Evolutionary conservation across 1,140 invertebrate species (phyloP), one percentile per base, ranked within the genome.

Genomic region (Caenorhabditis latens): DNA sequence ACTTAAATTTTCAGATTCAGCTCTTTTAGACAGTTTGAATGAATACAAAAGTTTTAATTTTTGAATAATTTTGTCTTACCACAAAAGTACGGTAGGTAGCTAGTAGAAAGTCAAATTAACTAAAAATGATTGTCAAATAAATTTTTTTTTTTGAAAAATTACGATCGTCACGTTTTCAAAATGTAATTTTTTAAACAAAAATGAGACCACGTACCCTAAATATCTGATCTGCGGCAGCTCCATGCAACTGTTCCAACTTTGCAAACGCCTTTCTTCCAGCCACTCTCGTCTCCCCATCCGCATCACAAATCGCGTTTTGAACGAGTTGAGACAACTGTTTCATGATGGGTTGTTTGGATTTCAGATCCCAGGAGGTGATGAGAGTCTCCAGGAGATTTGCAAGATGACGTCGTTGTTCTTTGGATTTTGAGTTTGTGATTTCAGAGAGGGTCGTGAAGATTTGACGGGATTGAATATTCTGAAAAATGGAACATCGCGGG

Each of bases 401-500:
- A 9, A 79, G 71, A 11, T 79, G 71, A 24, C 71, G 71, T n/a
- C 71, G 46, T 79, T 79, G 71, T 24, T 79, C 71, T 24, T 79
- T 79, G 2, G 71, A 48, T 19, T 79, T 79, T 24, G 71, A 79
- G 19, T 24, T 79, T 0, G 71, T 13, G 2, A 79, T 4, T 32
- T 79, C 71, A 4, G 21, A 79, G 7, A 79, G 40, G 21, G 46
- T 50, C 0, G 46, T 48, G 46, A 79, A 79, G 21, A 79, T 79
- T 79, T 79, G 71, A n/a, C 71, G 71, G 21, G 71, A 21, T 79
- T 79, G 71, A 14, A 79, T 79, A 53, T 79, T 79, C 71, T 79
- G 71, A 50, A 65, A 65, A 11, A 50, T 1, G 14, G 50, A 16
- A 50, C 6, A 32, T 32, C 32, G 2, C 32, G 32, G 32, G 2